These are phyloP conservation scores for Corynorhinus townsendii DNA, from an alignment of 2,113 vertebrate species.

Conservation along the genomic window DNA sequence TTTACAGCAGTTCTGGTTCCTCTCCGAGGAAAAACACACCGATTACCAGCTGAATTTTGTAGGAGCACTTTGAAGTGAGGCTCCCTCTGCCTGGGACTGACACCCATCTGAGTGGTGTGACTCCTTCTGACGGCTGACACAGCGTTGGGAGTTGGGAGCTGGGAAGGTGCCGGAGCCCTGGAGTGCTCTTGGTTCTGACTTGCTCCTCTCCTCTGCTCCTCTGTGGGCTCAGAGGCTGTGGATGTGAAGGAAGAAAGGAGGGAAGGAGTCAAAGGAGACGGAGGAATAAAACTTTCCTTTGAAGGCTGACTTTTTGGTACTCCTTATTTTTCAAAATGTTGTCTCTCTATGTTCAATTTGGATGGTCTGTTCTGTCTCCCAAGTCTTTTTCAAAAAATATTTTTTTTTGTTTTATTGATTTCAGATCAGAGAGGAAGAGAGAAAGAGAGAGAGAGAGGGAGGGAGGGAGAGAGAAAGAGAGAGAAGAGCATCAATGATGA, in stretches of 20 bases:
- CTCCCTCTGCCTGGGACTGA: background rate
- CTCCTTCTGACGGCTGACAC: background rate
- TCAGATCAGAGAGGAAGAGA: too few relatives aligned
- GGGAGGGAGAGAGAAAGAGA: too few relatives aligned
- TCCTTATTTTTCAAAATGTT: background rate
- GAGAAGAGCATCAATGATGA: too few relatives aligned
- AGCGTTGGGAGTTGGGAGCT: background rate
- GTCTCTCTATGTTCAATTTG: background rate
- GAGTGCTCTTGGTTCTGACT: background rate
- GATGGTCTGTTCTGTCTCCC: background rate
- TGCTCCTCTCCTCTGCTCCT: background rate
- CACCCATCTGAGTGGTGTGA: background rate
- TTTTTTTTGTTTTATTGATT: background rate
- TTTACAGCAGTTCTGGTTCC: too few relatives aligned
- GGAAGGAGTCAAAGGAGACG: fast-evolving
- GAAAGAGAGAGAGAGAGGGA: too few relatives aligned
- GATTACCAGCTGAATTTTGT: background rate
- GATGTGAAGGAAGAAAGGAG: too few relatives aligned
- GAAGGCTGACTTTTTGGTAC: background rate
- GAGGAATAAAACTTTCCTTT: background rate
- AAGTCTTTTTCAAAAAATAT: background rate
- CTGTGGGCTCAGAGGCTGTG: background rate
- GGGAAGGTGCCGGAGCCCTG: background rate
- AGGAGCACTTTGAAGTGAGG: background rate
- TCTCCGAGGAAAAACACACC: background rate